Base-by-base conservation (phyloP, 1,140 invertebrate species). In the Philopotamus ludificatus region DNA sequence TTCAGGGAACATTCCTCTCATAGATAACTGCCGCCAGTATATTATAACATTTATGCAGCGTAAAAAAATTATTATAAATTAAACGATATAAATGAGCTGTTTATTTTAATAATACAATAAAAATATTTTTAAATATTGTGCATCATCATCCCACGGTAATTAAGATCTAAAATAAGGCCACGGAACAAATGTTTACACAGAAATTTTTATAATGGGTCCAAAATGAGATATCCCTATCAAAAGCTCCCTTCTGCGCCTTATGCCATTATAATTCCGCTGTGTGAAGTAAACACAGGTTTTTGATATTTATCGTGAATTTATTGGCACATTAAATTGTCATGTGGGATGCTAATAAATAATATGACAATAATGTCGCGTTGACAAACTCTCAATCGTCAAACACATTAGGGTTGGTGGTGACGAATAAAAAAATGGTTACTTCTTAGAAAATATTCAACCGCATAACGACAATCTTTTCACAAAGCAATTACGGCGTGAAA, bases 401-500 rank as follows among this genome's bases (percentile, higher is more conserved):
- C 51, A 41, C 50, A 65, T 28, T 55, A 58, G 12, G 15, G 47
- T 15, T 10, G 16, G 20, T 22, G 25, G 45, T n/a, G n/a, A n/a
- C n/a, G n/a, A n/a, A n/a, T n/a, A 28, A 44, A 25, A 49, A 61
- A 49, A 61, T 42, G 21, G n/a, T 51, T 55, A 55, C 25, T 16
- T 16, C 16, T 20, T 22, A 65, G 47, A 49, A 41, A 59, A 49
- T 47, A 45, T 68, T 55, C 62, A 39, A 49, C 44, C 34, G 39
- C 18, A 55, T 20, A 39, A 59, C 41, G n/a, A 53, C 50, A 65
- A 69, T 69, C 67, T 69, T 57, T 69, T 64, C 53, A 63, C 63
- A 69, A 69, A 69, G 67, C 67, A 69, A 69, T 69, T 69, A 69
- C 22, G 42, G 25, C 51, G 58, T 69, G 67, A 69, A 69, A 57